Percentiles rank a stretch among this genome's conserved stretches.
Conservation (phyloP, 2,888 invertebrate species). For the Orchestes rusci region DNA sequence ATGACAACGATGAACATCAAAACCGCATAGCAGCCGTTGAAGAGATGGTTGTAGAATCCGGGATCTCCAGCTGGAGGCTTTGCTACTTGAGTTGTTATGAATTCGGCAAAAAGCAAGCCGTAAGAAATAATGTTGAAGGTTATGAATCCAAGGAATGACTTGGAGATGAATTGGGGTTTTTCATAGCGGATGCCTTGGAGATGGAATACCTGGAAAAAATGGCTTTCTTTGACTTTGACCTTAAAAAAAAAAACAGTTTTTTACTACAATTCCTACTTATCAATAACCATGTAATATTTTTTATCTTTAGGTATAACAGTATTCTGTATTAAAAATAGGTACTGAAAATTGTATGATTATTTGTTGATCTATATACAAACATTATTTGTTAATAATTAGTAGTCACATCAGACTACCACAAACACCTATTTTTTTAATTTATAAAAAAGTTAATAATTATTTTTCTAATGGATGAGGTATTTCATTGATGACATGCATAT, state of each 20-base stretch:
- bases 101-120: slow-evolving; percentile 73
- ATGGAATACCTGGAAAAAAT: slow-evolving; percentile 67
- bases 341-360: too few relatives aligned
- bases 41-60: slow-evolving; percentile 76
- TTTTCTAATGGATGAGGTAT: too few relatives aligned
- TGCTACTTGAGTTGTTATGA: slow-evolving; percentile 50
- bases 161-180: slow-evolving; percentile 81
- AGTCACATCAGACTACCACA: too few relatives aligned
- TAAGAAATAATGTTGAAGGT: slow-evolving; percentile 85
- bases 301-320: not conserved
- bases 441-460: too few relatives aligned
- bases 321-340: not conserved
- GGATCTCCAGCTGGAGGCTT: slow-evolving; percentile 48
- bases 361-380: too few relatives aligned
- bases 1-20: slow-evolving; percentile 82
- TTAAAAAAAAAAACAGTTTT: too few relatives aligned
- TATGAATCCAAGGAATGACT: slow-evolving; percentile 83
- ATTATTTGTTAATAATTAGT: too few relatives aligned
- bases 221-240: not conserved
- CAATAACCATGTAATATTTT: too few relatives aligned
- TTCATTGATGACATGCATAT: too few relatives aligned
- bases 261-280: too few relatives aligned
- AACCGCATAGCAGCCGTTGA: slow-evolving; percentile 90
- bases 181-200: slow-evolving; percentile 81
- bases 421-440: too few relatives aligned